Conservation (phyloP, 1,140 invertebrate species). For the Bombus huntii region DNA sequence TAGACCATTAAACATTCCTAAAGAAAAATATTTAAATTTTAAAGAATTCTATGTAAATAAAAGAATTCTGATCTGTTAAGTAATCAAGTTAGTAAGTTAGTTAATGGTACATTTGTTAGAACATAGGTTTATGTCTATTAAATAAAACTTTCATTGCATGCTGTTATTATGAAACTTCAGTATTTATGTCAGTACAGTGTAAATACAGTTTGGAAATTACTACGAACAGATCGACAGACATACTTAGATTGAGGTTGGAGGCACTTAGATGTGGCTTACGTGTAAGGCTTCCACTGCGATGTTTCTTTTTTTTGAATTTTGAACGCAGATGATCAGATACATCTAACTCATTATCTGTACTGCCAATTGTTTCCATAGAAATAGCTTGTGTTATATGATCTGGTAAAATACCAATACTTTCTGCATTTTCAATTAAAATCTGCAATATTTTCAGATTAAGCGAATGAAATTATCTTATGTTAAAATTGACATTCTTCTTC, state of each 20-base stretch:
- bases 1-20: slow-evolving; percentile 90
- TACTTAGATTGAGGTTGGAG: slow-evolving; percentile 75
- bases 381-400: slow-evolving; percentile 82
- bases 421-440: slow-evolving; percentile 90
- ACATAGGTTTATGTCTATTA: background rate
- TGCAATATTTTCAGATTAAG: slow-evolving; percentile 77
- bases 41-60: background rate
- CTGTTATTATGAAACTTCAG: background rate
- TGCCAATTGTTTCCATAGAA: slow-evolving; percentile 80
- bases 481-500: slow-evolving; percentile 27
- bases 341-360: slow-evolving; percentile 82
- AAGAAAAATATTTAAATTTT: slow-evolving; percentile 61
- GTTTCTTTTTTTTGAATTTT: slow-evolving; percentile 87
- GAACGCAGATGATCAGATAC: slow-evolving; percentile 76
- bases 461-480: slow-evolving; percentile 10
- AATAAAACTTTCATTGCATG: background rate
- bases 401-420: slow-evolving; percentile 88
- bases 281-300: slow-evolving; percentile 91
- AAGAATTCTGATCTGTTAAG: background rate
- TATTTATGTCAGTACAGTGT: slow-evolving; percentile 8
- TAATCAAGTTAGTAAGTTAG: slow-evolving; percentile 10
- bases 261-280: slow-evolving; percentile 84
- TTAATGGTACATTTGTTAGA: slow-evolving; percentile 6
- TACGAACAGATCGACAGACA: slow-evolving; percentile 63
- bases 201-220: background rate